Conservation (phyloP, 2,888 invertebrate genomes). For the Sphaeridia pumilis region DNA sequence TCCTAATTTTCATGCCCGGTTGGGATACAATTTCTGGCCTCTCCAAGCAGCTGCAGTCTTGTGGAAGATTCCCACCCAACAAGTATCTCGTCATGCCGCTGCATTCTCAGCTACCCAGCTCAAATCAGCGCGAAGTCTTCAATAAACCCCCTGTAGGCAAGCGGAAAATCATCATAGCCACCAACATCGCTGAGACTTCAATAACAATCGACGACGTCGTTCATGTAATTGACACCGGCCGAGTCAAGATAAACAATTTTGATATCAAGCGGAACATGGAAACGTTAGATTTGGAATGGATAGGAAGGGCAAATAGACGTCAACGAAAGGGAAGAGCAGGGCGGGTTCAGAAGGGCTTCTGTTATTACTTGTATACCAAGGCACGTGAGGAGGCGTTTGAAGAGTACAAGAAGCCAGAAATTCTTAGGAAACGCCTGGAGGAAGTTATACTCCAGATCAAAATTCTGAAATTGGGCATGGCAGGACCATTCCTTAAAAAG, state of each 20-base stretch:
- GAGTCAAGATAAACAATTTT: slow-evolving; percentile 64
- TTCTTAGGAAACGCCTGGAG: slow-evolving; percentile 68
- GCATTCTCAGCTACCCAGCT: slow-evolving; percentile 75
- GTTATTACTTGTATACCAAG: slow-evolving; percentile 67
- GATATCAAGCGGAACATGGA: slow-evolving; percentile 60
- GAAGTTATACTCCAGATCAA: slow-evolving; percentile 72
- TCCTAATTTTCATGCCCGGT: slow-evolving; percentile 80
- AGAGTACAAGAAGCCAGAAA: slow-evolving; percentile 66
- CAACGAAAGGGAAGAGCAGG: slow-evolving; percentile 84
- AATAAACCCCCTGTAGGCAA: slow-evolving; percentile 52
- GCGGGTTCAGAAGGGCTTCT: slow-evolving; percentile 69
- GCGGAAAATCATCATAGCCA: slow-evolving; percentile 77
- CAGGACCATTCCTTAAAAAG: slow-evolving; percentile 52
- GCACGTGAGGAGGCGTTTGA: slow-evolving; percentile 52
- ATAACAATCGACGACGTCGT: slow-evolving; percentile 93
- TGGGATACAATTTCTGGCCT: slow-evolving; percentile 57
- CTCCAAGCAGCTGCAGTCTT: slow-evolving; percentile 37
- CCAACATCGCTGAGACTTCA: slow-evolving; percentile 89
- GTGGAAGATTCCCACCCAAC: slow-evolving; percentile 37
- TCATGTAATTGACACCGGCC: slow-evolving; percentile 78
- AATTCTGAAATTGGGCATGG: slow-evolving; percentile 57
- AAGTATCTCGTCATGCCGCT: slow-evolving; percentile 58
- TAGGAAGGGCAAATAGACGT: slow-evolving; percentile 68
- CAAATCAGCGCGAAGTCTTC: slow-evolving; percentile 70
- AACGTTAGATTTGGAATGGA: slow-evolving; percentile 64